phyloP scores from a whole-genome alignment of 2,113 vertebrate species.

The Puntigrus tetrazona region DNA sequence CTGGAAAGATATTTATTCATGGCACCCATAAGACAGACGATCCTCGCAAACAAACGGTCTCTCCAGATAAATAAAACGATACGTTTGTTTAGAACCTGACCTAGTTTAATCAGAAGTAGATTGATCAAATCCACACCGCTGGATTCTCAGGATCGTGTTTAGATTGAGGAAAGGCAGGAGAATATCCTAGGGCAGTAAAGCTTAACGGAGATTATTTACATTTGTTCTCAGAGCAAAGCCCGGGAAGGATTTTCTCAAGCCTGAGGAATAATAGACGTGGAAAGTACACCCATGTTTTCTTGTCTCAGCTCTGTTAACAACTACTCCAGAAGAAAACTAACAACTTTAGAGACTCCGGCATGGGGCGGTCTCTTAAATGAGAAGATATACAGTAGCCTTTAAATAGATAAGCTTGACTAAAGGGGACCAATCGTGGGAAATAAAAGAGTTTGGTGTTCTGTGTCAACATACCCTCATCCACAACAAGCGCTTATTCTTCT shows the following conservation, averaged over 20 bases:
- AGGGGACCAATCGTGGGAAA: not conserved
- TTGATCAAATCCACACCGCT: conserved; percentile 17
- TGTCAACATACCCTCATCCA: not conserved
- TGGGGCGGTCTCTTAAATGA: not conserved
- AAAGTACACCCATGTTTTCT: conserved; percentile 12
- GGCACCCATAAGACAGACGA: conserved; percentile 14
- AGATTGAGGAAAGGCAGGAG: not conserved
- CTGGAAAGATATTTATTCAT: conserved; percentile 36
- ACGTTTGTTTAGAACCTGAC: conserved; percentile 18
- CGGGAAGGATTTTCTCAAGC: conserved; percentile 28
- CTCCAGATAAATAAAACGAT: conserved; percentile 15
- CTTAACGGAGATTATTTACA: conserved; percentile 40
- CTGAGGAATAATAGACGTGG: conserved; percentile 11
- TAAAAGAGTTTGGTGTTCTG: not conserved
- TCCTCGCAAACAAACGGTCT: conserved; percentile 21
- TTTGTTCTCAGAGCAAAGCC: conserved; percentile 20
- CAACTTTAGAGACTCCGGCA: not conserved
- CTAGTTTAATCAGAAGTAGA: conserved; percentile 35
- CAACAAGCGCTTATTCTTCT: not conserved
- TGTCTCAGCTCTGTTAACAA: conserved; percentile 36
- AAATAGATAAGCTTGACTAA: not conserved
- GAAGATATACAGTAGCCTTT: not conserved
- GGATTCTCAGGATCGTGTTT: not conserved
- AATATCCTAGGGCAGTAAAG: conserved; percentile 1
- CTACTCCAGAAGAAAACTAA: conserved; percentile 16